Evolutionary conservation across 2,113 vertebrate genomes (phyloP).

Genomic region (Nipponia nippon): DNA sequence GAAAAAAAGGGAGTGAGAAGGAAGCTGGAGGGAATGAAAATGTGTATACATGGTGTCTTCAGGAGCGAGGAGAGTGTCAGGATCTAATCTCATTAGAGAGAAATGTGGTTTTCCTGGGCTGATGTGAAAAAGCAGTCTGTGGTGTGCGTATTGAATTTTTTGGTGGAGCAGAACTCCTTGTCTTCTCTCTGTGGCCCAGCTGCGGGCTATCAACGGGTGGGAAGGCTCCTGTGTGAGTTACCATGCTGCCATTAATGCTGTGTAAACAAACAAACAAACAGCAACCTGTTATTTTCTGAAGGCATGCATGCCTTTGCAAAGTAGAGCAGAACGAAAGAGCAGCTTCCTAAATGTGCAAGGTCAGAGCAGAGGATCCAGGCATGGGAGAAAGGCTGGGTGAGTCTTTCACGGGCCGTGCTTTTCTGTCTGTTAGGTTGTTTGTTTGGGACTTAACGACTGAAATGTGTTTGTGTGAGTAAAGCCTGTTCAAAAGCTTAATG

Average conservation of each 20-base stretch:
- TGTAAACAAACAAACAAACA: neutral
- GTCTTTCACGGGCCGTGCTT: neutral
- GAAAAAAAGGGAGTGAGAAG: neutral
- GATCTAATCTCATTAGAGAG: neutral
- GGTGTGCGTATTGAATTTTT: neutral
- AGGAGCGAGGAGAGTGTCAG: neutral
- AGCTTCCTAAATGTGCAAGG: neutral
- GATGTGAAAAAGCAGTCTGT: neutral
- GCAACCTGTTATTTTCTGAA: neutral
- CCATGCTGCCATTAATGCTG: neutral
- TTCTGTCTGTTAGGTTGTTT: neutral
- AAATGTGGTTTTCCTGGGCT: neutral
- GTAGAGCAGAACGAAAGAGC: slow-evolving; percentile 12
- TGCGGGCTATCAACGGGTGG: neutral
- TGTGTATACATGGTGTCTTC: neutral
- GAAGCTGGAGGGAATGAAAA: neutral
- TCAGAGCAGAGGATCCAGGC: neutral
- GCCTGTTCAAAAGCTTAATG: neutral
- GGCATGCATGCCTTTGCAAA: neutral
- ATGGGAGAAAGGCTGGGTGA: neutral
- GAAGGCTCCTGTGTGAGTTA: neutral
- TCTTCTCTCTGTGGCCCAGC: neutral
- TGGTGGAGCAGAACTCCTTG: neutral
- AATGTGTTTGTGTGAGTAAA: neutral
- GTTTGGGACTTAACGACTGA: neutral